Conservation (phyloP, 2,888 invertebrate species). For the Diarsia brunnea region DNA sequence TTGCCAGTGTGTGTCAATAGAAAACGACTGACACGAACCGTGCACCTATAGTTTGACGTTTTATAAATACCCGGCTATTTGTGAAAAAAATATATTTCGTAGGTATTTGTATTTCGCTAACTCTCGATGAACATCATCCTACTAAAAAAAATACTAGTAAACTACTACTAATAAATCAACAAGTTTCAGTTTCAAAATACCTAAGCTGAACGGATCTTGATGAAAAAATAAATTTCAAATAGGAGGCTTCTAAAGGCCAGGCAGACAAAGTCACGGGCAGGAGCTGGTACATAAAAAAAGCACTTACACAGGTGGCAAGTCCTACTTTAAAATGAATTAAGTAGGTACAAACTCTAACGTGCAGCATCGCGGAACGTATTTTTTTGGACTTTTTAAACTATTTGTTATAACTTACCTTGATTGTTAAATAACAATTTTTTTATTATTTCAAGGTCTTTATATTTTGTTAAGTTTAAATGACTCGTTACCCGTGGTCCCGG, state of each 20-base stretch:
- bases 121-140: not conserved
- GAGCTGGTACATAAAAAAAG: not conserved
- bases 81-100: not conserved
- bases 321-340: not conserved
- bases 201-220: not conserved
- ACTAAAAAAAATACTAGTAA: not conserved
- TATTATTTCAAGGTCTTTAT: slow-evolving; percentile 12
- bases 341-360: slow-evolving; percentile 4
- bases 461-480: not conserved
- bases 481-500: too few relatives aligned
- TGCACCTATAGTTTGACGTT: not conserved
- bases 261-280: too few relatives aligned
- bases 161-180: too few relatives aligned
- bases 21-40: not conserved
- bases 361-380: slow-evolving; percentile 17
- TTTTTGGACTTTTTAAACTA: not conserved
- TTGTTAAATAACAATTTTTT: not conserved
- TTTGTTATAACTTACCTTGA: not conserved
- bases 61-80: too few relatives aligned
- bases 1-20: not conserved
- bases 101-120: not conserved
- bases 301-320: too few relatives aligned
- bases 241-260: not conserved
- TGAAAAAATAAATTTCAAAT: not conserved
- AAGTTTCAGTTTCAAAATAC: too few relatives aligned